phyloP scores from a whole-genome alignment of 1,140 invertebrate species.

The Drosophila ananassae region DNA sequence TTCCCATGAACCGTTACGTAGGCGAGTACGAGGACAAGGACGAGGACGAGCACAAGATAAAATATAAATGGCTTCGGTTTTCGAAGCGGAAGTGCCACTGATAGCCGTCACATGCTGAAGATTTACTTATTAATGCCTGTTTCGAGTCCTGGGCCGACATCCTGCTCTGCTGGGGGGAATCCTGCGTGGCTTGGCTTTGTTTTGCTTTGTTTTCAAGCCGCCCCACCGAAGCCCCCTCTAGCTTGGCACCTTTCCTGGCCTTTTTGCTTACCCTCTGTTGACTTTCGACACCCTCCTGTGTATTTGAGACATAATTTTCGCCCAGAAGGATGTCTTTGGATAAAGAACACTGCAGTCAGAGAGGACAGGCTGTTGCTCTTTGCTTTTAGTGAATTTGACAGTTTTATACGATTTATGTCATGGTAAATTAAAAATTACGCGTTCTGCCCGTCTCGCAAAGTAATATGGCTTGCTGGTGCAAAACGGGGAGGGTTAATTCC shows the following conservation, averaged over 20 bases:
- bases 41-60: slow-evolving; percentile 66
- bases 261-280: slow-evolving; percentile 44
- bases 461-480: slow-evolving; percentile 1
- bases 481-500: slow-evolving; percentile 17
- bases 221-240: slow-evolving; percentile 5
- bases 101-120: slow-evolving; percentile 79
- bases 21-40: slow-evolving; percentile 27
- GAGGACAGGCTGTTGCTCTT: slow-evolving; percentile 66
- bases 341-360: slow-evolving; percentile 34
- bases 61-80: slow-evolving; percentile 76
- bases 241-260: neutral
- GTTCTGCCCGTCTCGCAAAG: slow-evolving; percentile 42
- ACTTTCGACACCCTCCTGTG: slow-evolving; percentile 76
- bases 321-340: slow-evolving; percentile 34
- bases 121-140: slow-evolving; percentile 79
- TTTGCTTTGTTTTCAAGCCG: slow-evolving; percentile 30
- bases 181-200: slow-evolving; percentile 55
- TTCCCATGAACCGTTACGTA: slow-evolving; percentile 38
- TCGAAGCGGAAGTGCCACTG: slow-evolving; percentile 69
- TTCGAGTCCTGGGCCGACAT: slow-evolving; percentile 55
- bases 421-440: slow-evolving; percentile 81
- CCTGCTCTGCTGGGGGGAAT: slow-evolving; percentile 48
- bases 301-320: slow-evolving; percentile 71
- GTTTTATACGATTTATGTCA: slow-evolving; percentile 82
- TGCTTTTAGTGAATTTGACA: slow-evolving; percentile 81